Base-by-base conservation (phyloP, 2,888 invertebrate species). In the Acheta domesticus region DNA sequence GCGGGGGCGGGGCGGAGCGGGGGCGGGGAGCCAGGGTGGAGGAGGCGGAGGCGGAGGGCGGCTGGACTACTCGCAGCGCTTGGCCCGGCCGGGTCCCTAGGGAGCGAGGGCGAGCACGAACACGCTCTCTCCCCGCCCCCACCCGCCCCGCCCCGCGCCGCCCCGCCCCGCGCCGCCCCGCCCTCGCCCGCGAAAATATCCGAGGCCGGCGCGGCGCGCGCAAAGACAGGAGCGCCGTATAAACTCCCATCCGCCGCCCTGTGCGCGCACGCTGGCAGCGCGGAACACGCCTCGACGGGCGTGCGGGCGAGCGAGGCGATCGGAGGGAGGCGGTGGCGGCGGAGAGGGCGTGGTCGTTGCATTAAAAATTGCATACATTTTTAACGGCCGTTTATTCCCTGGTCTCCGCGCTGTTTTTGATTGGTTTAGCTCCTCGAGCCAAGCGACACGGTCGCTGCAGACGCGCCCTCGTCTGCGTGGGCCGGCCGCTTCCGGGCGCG, bases 361-460 rank as follows among this genome's bases (percentile, higher is more conserved):
- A 62, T 62, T 62, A 62, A 62, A 62, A 62, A 62, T 62, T 62
- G 62, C 62, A 62, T 62, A n/a, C 62, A 62, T 62, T 62, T 62
- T 62, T 62, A 62, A 62, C 14, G 16, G 12, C 62, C 14, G 62
- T 62, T 62, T 62, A 62, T 62, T 62, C 62, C 62, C 62, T 62
- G 62, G 62, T 62, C 62, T 62, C 62, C 62, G 62, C 62, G 62
- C 62, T 62, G 62, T 62, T 62, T 62, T 62, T 62, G 62, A 62
- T 62, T 62, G 62, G n/a, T 62, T 62, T n/a, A 62, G 62, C 62
- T 62, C n/a, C n/a, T 62, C 62, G 14, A 14, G 62, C 14, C 16
- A 14, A 19, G 16, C 62, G 62, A 14, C 16, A 62, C 14, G 62
- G 4, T 62, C 16, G 62, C 5, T 62, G 62, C 62, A 62, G 62